Evolutionary conservation across 2,797 vertebrate genomes (phyloP), one percentile per base, ranked within the genome.

Genomic region (Clamator glandarius): DNA sequence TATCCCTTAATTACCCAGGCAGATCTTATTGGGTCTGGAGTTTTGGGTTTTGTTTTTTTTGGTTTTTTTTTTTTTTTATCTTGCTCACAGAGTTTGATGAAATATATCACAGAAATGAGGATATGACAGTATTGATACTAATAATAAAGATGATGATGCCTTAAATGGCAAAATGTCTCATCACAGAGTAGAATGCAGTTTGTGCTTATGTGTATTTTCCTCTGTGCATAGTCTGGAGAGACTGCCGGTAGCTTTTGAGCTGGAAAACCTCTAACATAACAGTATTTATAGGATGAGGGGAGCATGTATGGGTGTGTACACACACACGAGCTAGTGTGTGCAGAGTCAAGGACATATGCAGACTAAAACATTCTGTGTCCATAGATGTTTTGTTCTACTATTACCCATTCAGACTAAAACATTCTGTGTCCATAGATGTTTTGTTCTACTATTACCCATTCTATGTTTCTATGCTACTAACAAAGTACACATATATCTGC

Each of bases 11-110:
- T 46, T 70, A 63, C 26, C 19, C 44, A 54, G 31, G 11, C 9
- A 89, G 44, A 67, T 6, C 33, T 74, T 46, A 18, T 0, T 5
- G 0, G 14, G 3, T 8, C 41, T 73, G 35, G 2, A 11, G 75
- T 89, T 33, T 48, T 8, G 12, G 12, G 39, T n/a, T n/a, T n/a
- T n/a, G 12, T 39, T n/a, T n/a, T n/a, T n/a, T n/a, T n/a, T n/a
- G n/a, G n/a, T n/a, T n/a, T n/a, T 8, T 39, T 64, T 15, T 14
- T 24, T 26, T 13, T n/a, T 75, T 42, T 31, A 29, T 28, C 17
- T 24, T 87, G 17, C 48, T 80, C 28, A 39, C 0, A 1, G 1
- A 33, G 15, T 15, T 7, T 78, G 26, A 46, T 55, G 36, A 80
- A 62, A 73, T 41, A 6, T 6, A n/a, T 48, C 36, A 61, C 73